Conservation (phyloP, 2,888 invertebrate genomes). For the Micoletzkya japonica region DNA sequence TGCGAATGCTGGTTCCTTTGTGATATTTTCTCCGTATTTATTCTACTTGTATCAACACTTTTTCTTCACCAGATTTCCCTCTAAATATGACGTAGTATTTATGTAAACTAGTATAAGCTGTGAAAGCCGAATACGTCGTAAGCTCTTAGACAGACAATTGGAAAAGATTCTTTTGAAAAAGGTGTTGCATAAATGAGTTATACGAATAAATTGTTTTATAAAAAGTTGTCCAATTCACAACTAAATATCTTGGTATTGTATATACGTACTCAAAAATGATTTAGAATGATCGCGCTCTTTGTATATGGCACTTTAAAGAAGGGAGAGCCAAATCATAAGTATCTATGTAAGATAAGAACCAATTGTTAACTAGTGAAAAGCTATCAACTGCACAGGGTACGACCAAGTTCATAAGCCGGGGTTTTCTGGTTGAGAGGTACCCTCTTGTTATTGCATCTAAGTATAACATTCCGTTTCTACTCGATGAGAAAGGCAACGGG, state of each 20-base stretch:
- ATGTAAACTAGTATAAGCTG: no score
- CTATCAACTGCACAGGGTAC: slow-evolving; percentile 69
- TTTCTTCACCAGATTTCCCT: no score
- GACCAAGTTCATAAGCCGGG: slow-evolving; percentile 73
- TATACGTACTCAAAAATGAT: slow-evolving; percentile 7
- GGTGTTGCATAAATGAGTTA: background rate
- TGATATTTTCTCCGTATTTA: slow-evolving; percentile 14
- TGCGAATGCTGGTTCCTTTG: slow-evolving; percentile 27
- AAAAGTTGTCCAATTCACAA: no score
- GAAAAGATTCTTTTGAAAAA: background rate
- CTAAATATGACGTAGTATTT: no score
- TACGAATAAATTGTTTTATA: no score
- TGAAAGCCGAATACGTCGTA: no score
- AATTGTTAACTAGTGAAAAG: background rate
- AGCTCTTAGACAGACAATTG: slow-evolving; percentile 1
- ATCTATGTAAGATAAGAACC: slow-evolving; percentile 67
- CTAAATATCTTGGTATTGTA: slow-evolving; percentile 5
- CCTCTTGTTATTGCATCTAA: slow-evolving; percentile 83
- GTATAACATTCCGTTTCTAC: slow-evolving; percentile 85
- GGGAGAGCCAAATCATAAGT: slow-evolving; percentile 81
- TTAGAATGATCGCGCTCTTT: slow-evolving; percentile 68
- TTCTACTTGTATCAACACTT: slow-evolving; percentile 1
- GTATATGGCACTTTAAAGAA: slow-evolving; percentile 88
- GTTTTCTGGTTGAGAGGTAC: slow-evolving; percentile 74
- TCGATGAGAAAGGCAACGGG: slow-evolving; percentile 75